phyloP scores from a whole-genome alignment of 2,797 vertebrate genomes.

The Mormyrus hasselquistii region DNA sequence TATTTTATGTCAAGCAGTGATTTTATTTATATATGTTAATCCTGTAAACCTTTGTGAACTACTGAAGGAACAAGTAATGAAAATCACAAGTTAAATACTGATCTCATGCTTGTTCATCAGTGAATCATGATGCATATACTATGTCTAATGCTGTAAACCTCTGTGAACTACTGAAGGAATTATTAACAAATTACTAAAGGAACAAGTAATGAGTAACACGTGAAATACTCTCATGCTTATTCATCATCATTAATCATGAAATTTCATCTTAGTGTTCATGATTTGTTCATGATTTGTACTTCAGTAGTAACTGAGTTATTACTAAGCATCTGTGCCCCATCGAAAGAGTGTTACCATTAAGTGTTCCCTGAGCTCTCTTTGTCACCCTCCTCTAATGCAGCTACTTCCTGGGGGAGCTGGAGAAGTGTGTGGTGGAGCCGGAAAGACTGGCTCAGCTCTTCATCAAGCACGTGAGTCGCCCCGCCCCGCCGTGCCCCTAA shows the following conservation, averaged over 20 bases:
- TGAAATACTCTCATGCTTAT: neutral
- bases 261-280: neutral
- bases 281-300: neutral
- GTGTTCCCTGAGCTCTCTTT: neutral
- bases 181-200: neutral
- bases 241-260: neutral
- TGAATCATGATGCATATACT: neutral
- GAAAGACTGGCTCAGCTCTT: slow-evolving; percentile 86
- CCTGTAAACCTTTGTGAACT: neutral
- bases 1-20: neutral
- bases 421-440: slow-evolving; percentile 90
- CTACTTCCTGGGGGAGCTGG: slow-evolving; percentile 94
- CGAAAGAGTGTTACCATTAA: neutral
- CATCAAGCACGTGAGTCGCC: slow-evolving; percentile 84
- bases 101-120: neutral
- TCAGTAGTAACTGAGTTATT: neutral
- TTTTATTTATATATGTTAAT: neutral
- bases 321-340: neutral
- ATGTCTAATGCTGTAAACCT: neutral
- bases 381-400: slow-evolving; percentile 55
- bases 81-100: neutral
- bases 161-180: neutral
- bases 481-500: neutral
- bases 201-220: neutral
- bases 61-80: neutral